A percentile compares a stretch with the other conserved stretches of the same genome.
Conservation (phyloP, 2,888 invertebrate genomes). For the Sphaerophoria taeniata region DNA sequence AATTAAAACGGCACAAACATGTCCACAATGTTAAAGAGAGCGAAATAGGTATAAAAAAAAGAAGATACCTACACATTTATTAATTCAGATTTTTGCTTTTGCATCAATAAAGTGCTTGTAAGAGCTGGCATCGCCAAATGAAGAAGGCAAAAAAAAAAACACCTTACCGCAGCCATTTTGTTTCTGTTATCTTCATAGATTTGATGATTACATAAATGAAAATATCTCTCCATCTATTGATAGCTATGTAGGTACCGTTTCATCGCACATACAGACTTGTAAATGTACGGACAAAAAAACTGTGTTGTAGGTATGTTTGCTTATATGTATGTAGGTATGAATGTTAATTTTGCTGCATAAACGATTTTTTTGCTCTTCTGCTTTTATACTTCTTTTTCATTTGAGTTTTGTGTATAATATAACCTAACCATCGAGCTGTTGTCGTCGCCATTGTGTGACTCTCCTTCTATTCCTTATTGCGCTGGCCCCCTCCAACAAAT, state of each 20-base stretch:
- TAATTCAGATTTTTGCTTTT: conserved; percentile 35
- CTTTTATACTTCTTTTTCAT: conserved; percentile 50
- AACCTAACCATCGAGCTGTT: conserved; percentile 50
- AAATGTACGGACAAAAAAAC: conserved; percentile 19
- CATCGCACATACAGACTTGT: background rate
- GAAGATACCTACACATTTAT: conserved; percentile 44
- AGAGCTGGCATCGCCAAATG: conserved; percentile 19
- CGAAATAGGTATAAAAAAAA: background rate
- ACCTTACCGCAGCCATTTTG: conserved; percentile 68
- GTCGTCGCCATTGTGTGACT: conserved; percentile 58
- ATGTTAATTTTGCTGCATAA: conserved; percentile 37
- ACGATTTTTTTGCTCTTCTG: conserved; percentile 51
- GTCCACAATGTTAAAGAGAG: conserved; percentile 7
- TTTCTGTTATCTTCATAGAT: conserved; percentile 56
- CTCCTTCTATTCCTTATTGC: conserved; percentile 41
- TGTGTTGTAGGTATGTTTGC: conserved; percentile 13
- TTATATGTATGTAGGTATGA: conserved; percentile 10
- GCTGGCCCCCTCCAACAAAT: conserved; percentile 11
- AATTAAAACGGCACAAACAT: conserved; percentile 52
- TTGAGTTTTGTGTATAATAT: conserved; percentile 56
- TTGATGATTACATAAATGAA: conserved; percentile 68
- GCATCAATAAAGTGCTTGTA: conserved; percentile 27
- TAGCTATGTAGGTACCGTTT: conserved; percentile 9
- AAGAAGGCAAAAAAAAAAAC: conserved; percentile 18
- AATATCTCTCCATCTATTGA: conserved; percentile 31